Percentiles rank a stretch among this genome's conserved stretches.
Conservation (phyloP, 1,140 invertebrate genomes). For the Musca vetustissima region DNA sequence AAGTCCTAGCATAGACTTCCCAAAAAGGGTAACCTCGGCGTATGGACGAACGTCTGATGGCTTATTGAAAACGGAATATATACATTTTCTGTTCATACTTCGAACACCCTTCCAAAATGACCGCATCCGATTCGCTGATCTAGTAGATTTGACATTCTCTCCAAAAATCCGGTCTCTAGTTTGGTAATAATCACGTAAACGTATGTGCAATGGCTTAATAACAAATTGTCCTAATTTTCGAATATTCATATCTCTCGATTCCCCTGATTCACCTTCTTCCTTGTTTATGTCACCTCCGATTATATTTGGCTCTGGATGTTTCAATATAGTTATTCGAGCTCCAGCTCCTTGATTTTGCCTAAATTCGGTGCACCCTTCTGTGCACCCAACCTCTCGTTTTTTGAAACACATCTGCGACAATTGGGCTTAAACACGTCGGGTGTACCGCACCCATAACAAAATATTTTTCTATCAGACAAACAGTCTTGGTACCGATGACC, state of each 20-base stretch:
- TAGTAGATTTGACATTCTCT: not conserved
- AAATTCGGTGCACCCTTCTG: not conserved
- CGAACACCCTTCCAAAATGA: not conserved
- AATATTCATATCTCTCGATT: not conserved
- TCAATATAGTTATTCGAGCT: not conserved
- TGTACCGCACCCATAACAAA: slow-evolving; percentile 18
- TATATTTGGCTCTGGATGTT: not conserved
- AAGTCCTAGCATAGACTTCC: not conserved
- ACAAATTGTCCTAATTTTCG: not conserved
- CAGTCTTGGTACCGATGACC: slow-evolving; percentile 28
- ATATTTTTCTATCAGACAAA: not conserved
- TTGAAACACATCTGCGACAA: not conserved
- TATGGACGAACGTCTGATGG: slow-evolving; percentile 25
- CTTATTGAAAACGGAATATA: not conserved
- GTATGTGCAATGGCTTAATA: slow-evolving; percentile 22
- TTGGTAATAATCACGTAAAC: slow-evolving; percentile 16
- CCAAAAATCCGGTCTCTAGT: slow-evolving; percentile 7
- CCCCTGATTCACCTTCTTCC: not conserved
- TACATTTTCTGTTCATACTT: not conserved
- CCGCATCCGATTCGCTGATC: slow-evolving; percentile 19
- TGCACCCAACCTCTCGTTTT: slow-evolving; percentile 6
- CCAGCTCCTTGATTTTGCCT: not conserved
- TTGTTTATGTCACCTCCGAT: not conserved
- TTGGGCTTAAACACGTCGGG: not conserved
- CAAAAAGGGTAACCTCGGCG: not conserved